Base-by-base conservation (phyloP, 2,113 vertebrate species). In the Potamarius usumacintae region DNA sequence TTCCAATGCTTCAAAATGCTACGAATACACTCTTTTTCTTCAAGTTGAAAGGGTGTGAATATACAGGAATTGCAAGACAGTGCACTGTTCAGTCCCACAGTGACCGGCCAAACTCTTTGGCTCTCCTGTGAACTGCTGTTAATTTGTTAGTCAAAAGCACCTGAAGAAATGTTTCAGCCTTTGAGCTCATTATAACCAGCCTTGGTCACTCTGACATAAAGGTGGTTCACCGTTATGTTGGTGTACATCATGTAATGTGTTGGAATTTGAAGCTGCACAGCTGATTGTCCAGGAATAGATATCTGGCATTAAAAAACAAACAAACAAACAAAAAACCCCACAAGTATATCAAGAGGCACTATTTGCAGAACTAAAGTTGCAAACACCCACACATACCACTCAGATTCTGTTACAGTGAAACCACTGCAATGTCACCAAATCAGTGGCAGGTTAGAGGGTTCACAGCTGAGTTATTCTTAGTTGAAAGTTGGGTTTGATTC, bases 11-110 rank as follows among this genome's bases (percentile, higher is more conserved):
- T 86, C 53, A 88, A 83, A 90, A 86, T 78, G 55, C 63, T 86
- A 30, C 71, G 57, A 71, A 72, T 63, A 62, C 71, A 34, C 81
- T n/a, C n/a, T 7, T 63, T 88, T 84, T 89, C 83, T 65, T 78
- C 83, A 85, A 88, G 69, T 63, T 25, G 71, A 48, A 34, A 25
- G 58, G 60, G 30, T 86, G 72, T 80, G 48, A 88, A 88, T 57
- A 84, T 72, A 86, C 74, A 71, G 76, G 83, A 90, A 90, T 90
- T 81, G 86, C 85, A 88, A 90, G 87, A 60, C 89, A 83, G 62
- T 90, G 79, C 86, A 77, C 80, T 48, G 17, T 63, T 86, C 57
- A 7, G 57, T 88, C 81, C 89, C 87, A 67, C 22, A 76, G 67
- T 53, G 48, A 50, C 15, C 7, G 7, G 1, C 2, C n/a, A 48